Percentiles rank a stretch among this genome's conserved stretches.
Evolutionary conservation across 2,797 vertebrate genomes (phyloP).

Genomic region (Cuniculus paca): DNA sequence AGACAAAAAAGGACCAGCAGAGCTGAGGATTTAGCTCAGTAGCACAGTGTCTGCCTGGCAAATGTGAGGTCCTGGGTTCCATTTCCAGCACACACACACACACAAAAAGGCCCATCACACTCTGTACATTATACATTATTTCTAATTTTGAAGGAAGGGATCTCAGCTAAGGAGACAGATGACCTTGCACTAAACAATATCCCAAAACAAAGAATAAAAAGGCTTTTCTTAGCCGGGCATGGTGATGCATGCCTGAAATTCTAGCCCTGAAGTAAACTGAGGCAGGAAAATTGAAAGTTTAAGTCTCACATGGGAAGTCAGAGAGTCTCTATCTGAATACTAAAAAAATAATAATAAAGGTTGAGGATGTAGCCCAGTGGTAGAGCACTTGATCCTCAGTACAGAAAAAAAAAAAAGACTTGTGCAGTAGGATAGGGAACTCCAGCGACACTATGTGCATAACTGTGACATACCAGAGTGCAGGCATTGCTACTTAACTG

Average conservation of each 20-base stretch:
- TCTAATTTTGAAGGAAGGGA: slow-evolving; percentile 38
- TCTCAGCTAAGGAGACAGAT: not conserved
- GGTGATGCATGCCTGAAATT: not conserved
- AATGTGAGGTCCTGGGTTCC: no score
- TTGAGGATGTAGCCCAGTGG: not conserved
- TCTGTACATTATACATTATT: not conserved
- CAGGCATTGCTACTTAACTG: not conserved
- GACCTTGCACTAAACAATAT: not conserved
- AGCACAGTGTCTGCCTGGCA: no score
- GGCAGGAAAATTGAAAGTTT: not conserved
- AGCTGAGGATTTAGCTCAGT: no score
- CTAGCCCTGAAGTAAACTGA: not conserved
- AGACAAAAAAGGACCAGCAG: no score
- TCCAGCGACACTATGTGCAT: fast-evolving
- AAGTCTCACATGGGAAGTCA: not conserved
- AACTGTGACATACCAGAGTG: not conserved
- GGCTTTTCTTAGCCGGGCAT: fast-evolving
- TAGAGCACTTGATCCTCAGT: not conserved
- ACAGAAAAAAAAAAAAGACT: not conserved
- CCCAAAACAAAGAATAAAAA: not conserved
- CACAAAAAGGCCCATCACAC: fast-evolving
- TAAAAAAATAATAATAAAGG: not conserved
- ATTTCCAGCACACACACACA: no score
- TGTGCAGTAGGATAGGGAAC: not conserved
- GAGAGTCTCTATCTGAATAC: not conserved